These are phyloP conservation scores for Megaceryle torquata DNA, from an alignment of 2,113 vertebrate species.

Conservation along the genomic window DNA sequence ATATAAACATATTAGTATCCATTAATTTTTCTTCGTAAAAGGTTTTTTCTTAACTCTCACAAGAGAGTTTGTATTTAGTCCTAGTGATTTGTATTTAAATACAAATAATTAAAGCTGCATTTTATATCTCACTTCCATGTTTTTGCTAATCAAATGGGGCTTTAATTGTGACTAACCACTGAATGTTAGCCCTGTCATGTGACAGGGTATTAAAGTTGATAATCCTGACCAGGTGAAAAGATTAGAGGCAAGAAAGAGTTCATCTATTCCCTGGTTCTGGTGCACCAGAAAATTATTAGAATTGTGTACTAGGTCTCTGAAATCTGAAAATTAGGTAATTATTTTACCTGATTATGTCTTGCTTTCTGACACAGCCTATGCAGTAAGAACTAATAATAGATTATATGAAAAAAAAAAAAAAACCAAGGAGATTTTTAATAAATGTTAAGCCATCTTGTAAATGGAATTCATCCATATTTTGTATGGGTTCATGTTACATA, in stretches of 20 bases:
- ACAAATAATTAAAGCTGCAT: not conserved
- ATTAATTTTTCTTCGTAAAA: not conserved
- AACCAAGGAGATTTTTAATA: not conserved
- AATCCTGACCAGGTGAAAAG: not conserved
- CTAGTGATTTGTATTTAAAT: not conserved
- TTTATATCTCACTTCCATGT: not conserved
- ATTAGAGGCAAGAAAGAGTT: not conserved
- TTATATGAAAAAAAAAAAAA: not conserved
- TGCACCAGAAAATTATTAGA: not conserved
- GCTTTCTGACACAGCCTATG: not conserved
- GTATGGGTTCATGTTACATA: not conserved
- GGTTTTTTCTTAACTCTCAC: not conserved
- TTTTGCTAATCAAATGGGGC: not conserved
- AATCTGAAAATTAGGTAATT: not conserved
- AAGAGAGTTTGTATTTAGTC: too few relatives aligned
- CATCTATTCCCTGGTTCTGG: not conserved
- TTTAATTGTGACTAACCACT: not conserved
- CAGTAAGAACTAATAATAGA: not conserved
- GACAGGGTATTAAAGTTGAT: not conserved
- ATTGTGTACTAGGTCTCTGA: not conserved
- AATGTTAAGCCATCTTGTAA: not conserved
- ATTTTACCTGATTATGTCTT: not conserved
- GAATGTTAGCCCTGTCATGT: not conserved
- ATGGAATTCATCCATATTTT: not conserved
- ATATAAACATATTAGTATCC: not conserved